Percentiles rank a stretch among this genome's conserved stretches.
Evolutionary conservation across 2,797 vertebrate species (phyloP).

Genomic region (Sebastes oblongus): DNA sequence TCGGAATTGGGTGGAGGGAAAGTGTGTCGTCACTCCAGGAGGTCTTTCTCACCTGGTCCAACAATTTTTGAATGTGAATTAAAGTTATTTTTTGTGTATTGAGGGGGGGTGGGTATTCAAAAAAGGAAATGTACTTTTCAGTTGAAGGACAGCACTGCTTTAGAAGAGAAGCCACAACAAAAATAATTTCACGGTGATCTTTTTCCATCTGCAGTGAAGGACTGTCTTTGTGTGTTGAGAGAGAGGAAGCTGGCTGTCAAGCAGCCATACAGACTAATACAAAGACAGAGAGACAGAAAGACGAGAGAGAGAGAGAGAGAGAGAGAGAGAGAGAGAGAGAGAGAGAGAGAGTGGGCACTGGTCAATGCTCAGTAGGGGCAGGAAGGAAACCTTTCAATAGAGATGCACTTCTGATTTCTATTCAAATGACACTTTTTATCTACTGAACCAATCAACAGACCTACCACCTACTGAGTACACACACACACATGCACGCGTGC

Average conservation of each 20-base stretch:
- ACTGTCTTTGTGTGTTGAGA: slow-evolving; percentile 45
- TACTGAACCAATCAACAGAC: slow-evolving; percentile 54
- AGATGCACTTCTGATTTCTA: slow-evolving; percentile 61
- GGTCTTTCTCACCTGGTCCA: not conserved
- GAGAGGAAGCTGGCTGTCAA: slow-evolving; percentile 61
- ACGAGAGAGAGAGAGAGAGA: not conserved
- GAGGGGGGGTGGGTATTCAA: not conserved
- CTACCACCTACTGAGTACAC: slow-evolving; percentile 29
- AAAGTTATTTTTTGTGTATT: not conserved
- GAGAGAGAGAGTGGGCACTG: not conserved
- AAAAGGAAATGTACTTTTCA: not conserved
- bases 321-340: not conserved
- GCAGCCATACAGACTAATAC: slow-evolving; percentile 42
- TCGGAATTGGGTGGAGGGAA: not conserved
- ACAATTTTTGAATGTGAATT: slow-evolving; percentile 1
- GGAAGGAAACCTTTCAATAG: slow-evolving; percentile 71
- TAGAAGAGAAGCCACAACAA: slow-evolving; percentile 25
- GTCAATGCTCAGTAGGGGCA: slow-evolving; percentile 72
- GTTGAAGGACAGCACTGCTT: slow-evolving; percentile 11
- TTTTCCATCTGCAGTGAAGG: slow-evolving; percentile 48
- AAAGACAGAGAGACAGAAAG: slow-evolving; percentile 22
- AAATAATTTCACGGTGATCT: slow-evolving; percentile 42
- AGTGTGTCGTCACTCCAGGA: not conserved
- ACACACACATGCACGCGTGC: not conserved
- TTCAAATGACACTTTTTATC: slow-evolving; percentile 62